A percentile compares a stretch with the other conserved stretches of the same genome.
These are phyloP conservation scores for Petrocephalus sullivani DNA, from an alignment of 2,797 vertebrate genomes.

Conservation along the genomic window DNA sequence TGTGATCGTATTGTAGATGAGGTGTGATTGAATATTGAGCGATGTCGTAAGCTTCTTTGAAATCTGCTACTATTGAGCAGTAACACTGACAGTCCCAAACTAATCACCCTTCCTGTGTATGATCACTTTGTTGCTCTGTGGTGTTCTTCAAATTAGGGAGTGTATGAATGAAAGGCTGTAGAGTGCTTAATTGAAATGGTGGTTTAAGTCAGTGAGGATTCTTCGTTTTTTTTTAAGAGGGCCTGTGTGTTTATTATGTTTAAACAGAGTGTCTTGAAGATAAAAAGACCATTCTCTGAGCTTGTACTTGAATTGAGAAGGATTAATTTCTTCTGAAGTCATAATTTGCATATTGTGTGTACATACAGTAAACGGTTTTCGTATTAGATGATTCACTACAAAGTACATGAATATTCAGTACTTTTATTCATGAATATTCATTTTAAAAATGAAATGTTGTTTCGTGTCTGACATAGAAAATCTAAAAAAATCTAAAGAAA, in stretches of 20 bases:
- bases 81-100: not conserved
- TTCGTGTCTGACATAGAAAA: not conserved
- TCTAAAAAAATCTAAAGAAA: not conserved
- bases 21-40: not conserved
- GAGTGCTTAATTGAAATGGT: constrained; percentile 13
- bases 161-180: not conserved
- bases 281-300: not conserved
- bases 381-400: not conserved
- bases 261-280: not conserved
- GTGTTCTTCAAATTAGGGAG: not conserved
- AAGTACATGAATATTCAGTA: not conserved
- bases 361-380: not conserved
- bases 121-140: constrained; percentile 1
- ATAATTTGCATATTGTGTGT: not conserved
- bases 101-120: constrained; percentile 9
- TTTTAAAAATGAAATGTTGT: not conserved
- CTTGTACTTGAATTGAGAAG: not conserved
- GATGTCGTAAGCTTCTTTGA: not conserved
- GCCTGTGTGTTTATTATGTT: not conserved
- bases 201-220: not conserved
- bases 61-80: not conserved
- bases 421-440: not conserved
- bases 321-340: not conserved
- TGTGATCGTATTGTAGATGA: not conserved
- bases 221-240: not conserved